Evolutionary conservation across 2,888 invertebrate genomes (phyloP), one percentile per base, ranked within the genome.

Genomic region (Tiphia femorata): DNA sequence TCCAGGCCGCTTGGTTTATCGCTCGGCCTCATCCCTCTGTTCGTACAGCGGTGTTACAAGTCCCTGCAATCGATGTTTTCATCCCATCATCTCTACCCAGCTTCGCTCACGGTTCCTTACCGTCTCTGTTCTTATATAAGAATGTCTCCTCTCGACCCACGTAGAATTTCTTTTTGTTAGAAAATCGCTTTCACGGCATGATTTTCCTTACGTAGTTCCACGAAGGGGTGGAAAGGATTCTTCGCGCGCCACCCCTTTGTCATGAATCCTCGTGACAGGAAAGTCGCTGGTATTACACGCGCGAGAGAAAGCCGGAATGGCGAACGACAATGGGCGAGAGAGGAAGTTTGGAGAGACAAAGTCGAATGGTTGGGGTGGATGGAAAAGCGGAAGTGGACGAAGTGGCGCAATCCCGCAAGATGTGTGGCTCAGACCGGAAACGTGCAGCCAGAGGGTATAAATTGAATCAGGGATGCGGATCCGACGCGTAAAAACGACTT

Each of bases 1-100:
- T 80, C 80, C 80, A 76, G 78, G 73, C 78, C 73, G 79, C 79
- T 79, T 79, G 78, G 67, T 79, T 80, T 78, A 78, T 79, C 77
- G 72, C 70, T 74, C 66, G 70, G 70, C 72, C 67, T 76, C 72
- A 76, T 76, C 77, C 75, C 72, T 67, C 70, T 68, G 78, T 79
- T 79, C 78, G 72, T 79, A 74, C 78, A 76, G 72, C 75, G 70
- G 72, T 78, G 73, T 77, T 78, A 79, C 79, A 79, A 78, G 74
- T 75, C 71, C 72, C 72, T 70, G 77, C 77, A 77, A 79, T 78
- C 77, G 77, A 75, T 79, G 78, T 76, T 79, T 70, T 75, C 75
- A 69, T 75, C 72, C 70, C 74, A 72, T 74, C 68, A 72, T 70
- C 68, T 64, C 66, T 67, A 62, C 65, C 43, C 58, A 50, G 35